Conservation (phyloP, 1,140 invertebrate species). For the Chlorops oryzae region DNA sequence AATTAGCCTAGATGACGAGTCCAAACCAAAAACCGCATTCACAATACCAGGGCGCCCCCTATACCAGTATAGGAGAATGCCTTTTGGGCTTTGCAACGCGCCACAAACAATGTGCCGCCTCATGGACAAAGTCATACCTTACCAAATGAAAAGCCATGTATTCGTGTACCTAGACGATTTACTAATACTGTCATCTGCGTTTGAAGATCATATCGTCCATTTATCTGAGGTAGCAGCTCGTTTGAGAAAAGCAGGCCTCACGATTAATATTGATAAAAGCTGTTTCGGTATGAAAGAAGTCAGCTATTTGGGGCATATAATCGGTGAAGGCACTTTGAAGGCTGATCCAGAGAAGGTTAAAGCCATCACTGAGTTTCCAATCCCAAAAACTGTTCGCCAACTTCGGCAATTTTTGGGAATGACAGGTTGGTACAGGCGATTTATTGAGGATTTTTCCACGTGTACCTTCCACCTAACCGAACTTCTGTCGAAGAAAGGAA, state of each 20-base stretch:
- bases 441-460: conserved; percentile 33
- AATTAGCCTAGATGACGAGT: background rate
- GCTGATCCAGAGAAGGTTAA: conserved; percentile 20
- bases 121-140: background rate
- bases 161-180: conserved; percentile 1
- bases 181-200: background rate
- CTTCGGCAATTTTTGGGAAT: conserved; percentile 49
- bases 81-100: background rate
- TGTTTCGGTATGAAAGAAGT: conserved; percentile 38
- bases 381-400: conserved; percentile 21
- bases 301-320: conserved; percentile 16
- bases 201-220: background rate
- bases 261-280: conserved; percentile 15
- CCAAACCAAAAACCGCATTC: background rate
- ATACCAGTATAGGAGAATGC: background rate
- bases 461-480: background rate
- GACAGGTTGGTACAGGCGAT: conserved; percentile 44
- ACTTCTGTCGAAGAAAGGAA: conserved; percentile 2
- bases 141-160: background rate
- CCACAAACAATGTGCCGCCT: background rate
- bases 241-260: background rate
- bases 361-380: conserved; percentile 17
- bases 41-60: background rate
- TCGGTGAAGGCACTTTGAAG: conserved; percentile 11
- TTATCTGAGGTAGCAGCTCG: background rate